Evolutionary conservation across 2,797 vertebrate genomes (phyloP), one percentile per base, ranked within the genome.

Genomic region (Argyrosomus regius): DNA sequence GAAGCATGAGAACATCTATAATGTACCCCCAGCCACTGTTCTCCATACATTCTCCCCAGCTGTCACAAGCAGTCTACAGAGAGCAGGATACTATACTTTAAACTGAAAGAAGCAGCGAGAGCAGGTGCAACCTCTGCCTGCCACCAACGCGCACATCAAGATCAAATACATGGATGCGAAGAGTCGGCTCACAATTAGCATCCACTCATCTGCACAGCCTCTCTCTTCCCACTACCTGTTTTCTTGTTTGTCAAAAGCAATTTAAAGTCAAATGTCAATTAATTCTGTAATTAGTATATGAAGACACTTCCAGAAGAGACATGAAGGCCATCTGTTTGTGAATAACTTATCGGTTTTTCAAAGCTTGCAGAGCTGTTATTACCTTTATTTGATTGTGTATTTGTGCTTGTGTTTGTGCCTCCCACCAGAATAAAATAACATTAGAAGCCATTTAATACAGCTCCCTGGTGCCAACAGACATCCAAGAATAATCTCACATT

Each of bases 1-100:
- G 89, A 91, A 90, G 92, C 91, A 72, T 94, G 91, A 90, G 85
- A 89, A 86, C 86, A 85, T 89, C 87, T 85, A 89, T 91, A 91
- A 93, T 93, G 87, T 77, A 88, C 77, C 80, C 77, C 86, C 72
- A 74, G 73, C 35, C 41, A 91, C 77, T 81, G 73, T 78, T 89
- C 83, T 79, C 85, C 83, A 81, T 91, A 88, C 75, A 61, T 85
- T 82, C 87, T 81, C 64, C 69, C 75, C 85, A 88, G 89, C 88
- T 94, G 93, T 94, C 91, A 89, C 77, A 62, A 48, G 75, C 75
- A 85, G 75, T 87, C 76, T 60, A 76, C 66, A 50, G 65, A 75
- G 65, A 80, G 76, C 56, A 49, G 66, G 56, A 70, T 60, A 28
- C 48, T 43, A 43, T 45, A 75, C 78, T 85, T 81, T 81, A 60